These are phyloP conservation scores for Otocyon megalotis DNA, from an alignment of 2,113 vertebrate genomes.

Conservation along the genomic window DNA sequence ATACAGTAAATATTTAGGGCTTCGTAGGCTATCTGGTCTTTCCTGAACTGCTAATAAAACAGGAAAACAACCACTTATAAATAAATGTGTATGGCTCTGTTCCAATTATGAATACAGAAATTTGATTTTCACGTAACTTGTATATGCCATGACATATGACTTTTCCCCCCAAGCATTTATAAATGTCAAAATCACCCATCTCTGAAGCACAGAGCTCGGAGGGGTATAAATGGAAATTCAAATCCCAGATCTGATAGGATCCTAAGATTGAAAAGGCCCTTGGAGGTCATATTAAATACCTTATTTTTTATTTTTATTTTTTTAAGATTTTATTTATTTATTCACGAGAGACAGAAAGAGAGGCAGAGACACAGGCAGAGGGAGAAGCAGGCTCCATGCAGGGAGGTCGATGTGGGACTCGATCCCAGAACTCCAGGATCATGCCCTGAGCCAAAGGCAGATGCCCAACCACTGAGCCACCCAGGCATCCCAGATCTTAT, in stretches of 20 bases:
- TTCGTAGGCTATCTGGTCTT: background rate
- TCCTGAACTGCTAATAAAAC: background rate
- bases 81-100: background rate
- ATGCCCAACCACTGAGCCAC: too few species aligned
- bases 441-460: too few species aligned
- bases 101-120: background rate
- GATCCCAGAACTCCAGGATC: too few species aligned
- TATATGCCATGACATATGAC: background rate
- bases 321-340: too few species aligned
- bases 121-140: conserved; percentile 13
- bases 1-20: background rate
- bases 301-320: background rate
- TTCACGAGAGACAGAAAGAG: too few species aligned
- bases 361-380: too few species aligned
- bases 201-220: background rate
- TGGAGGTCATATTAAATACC: background rate
- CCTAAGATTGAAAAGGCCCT: background rate
- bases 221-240: background rate
- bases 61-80: background rate
- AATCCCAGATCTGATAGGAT: background rate
- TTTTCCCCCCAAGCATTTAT: background rate
- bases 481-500: background rate
- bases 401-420: too few species aligned
- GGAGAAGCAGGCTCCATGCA: too few species aligned
- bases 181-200: background rate